These are phyloP conservation scores for Nomada goodeniana DNA, from an alignment of 2,888 invertebrate species.

Conservation along the genomic window DNA sequence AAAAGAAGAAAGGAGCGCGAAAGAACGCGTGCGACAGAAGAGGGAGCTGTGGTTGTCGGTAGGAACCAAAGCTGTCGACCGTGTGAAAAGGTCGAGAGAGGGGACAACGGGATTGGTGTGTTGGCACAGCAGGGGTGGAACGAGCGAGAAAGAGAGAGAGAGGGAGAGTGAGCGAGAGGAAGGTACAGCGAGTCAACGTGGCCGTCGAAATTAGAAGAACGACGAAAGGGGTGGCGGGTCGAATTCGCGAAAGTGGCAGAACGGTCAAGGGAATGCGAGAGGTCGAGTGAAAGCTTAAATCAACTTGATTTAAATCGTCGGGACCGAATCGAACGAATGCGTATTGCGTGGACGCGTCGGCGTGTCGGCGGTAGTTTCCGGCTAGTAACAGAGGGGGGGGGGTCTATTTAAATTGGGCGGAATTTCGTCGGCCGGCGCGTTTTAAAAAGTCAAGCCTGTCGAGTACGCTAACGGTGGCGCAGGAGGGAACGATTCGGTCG, in stretches of 20 bases:
- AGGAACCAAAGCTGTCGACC: neutral
- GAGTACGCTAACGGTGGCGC: conserved; percentile 32
- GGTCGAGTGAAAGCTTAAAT: conserved; percentile 76
- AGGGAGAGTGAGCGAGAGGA: neutral
- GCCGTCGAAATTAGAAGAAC: conserved; percentile 58
- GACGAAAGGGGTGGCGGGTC: conserved; percentile 15
- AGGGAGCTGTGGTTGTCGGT: neutral
- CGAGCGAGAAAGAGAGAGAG: neutral
- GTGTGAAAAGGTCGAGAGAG: conserved; percentile 11
- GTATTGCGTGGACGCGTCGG: conserved; percentile 11
- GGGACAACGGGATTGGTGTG: neutral
- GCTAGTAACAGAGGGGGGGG: conserved; percentile 32
- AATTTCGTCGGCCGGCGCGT: conserved; percentile 63
- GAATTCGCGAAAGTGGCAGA: conserved; percentile 61
- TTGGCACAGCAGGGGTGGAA: neutral
- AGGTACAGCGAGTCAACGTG: neutral
- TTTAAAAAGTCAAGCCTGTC: conserved; percentile 68
- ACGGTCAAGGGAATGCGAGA: conserved; percentile 61
- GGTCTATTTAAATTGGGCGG: conserved; percentile 68
- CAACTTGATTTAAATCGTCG: conserved; percentile 80
- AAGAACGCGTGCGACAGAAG: conserved; percentile 17
- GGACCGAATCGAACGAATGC: conserved; percentile 66
- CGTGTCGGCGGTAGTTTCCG: conserved; percentile 30
- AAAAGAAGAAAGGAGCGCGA: conserved; percentile 10
- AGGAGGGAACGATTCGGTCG: conserved; percentile 46